These are phyloP conservation scores for Squalus acanthias DNA, from an alignment of 2,797 vertebrate species.

Conservation along the genomic window DNA sequence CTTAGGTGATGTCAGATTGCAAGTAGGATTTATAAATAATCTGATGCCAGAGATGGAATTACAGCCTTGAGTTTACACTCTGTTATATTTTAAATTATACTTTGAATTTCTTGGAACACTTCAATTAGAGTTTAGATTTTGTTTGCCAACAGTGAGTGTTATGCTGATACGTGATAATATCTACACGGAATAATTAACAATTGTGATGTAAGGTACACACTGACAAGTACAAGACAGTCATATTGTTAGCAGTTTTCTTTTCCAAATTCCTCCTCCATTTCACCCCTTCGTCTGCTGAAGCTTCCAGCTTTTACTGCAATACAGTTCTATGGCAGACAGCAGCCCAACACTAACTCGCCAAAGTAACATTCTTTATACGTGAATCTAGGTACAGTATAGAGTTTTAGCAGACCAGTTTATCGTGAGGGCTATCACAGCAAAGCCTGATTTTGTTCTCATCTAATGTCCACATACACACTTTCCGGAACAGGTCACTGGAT, in stretches of 20 bases:
- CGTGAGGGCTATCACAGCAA: background rate
- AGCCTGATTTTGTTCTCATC: background rate
- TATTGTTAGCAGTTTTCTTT: background rate
- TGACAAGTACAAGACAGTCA: background rate
- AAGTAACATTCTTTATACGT: background rate
- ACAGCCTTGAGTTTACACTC: conserved; percentile 1
- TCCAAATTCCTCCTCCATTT: no score
- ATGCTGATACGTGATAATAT: background rate
- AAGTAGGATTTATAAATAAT: background rate
- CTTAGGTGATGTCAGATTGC: background rate
- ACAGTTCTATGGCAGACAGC: background rate
- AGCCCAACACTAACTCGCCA: background rate
- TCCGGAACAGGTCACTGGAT: background rate
- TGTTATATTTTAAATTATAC: background rate
- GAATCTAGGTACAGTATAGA: background rate
- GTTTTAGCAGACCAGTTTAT: conserved; percentile 1
- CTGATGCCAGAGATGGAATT: background rate
- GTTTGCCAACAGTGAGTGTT: background rate
- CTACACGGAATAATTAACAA: background rate
- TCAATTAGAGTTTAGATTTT: conserved; percentile 26
- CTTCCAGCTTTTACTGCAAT: background rate
- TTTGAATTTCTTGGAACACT: conserved; percentile 23
- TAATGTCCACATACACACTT: background rate
- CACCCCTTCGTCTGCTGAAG: background rate
- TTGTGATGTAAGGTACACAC: background rate